A percentile compares a stretch with the other conserved stretches of the same genome.
phyloP scores from a whole-genome alignment of 2,113 vertebrate species.

The Jacana jacana region DNA sequence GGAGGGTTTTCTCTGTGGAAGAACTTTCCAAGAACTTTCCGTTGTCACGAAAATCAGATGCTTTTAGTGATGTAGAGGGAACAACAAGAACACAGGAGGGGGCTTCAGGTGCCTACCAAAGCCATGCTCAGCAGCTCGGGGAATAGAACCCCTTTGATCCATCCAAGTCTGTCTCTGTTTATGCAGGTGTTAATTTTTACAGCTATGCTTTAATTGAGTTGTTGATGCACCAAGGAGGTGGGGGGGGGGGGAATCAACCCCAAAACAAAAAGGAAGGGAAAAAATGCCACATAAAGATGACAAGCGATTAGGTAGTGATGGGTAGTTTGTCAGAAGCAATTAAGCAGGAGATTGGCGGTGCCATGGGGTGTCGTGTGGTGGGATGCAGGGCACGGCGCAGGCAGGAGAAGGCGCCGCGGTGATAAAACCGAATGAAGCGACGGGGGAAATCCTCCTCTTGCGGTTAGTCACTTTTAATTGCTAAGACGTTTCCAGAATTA shows the following conservation, averaged over 20 bases:
- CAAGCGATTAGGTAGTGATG: not conserved
- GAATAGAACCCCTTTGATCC: not conserved
- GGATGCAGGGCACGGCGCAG: not conserved
- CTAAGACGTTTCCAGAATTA: not conserved
- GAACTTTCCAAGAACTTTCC: not conserved
- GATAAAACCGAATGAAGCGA: not conserved
- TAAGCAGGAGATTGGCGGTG: not conserved
- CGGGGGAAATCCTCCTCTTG: constrained; percentile 10
- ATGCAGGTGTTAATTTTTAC: not conserved
- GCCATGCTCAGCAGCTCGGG: fast-evolving
- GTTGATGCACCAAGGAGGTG: not conserved
- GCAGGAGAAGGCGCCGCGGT: not conserved
- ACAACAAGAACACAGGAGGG: fast-evolving
- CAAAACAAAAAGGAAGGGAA: not conserved
- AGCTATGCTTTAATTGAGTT: not conserved
- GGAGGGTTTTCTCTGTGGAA: not conserved
- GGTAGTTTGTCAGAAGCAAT: not conserved
- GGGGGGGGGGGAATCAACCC: no score
- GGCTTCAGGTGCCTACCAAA: not conserved
- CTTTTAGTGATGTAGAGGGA: not conserved
- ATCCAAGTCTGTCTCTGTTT: fast-evolving
- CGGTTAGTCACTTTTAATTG: not conserved
- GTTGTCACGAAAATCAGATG: not conserved
- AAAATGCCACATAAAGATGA: not conserved
- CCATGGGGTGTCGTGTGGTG: not conserved